Base-by-base conservation (phyloP, 2,797 vertebrate genomes). In the Enoplosus armatus region DNA sequence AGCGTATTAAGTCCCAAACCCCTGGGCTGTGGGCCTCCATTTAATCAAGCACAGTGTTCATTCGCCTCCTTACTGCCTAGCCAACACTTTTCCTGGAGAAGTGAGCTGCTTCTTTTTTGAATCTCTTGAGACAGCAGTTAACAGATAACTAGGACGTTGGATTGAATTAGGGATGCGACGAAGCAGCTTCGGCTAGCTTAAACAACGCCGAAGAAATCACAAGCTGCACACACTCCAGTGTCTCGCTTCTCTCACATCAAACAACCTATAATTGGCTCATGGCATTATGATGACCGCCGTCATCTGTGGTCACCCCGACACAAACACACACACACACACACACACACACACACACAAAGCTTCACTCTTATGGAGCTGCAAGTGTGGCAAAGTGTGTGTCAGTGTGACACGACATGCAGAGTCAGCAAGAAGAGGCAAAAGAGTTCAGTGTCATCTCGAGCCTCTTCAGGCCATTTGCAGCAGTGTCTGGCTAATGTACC, bases 371-470 rank as follows among this genome's bases (percentile, higher is more conserved):
- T 41, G 29, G 48, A 15, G 31, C 41, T 70, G n/a, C 48, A 27
- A 45, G 58, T 47, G 39, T 45, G 64, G 26, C 8, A 2, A n/a
- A n/a, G 37, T 29, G 55, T 63, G 80, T 60, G 82, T 68, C 73
- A 20, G 6, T 43, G 79, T 75, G 67, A 77, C 64, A 63, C 8
- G 26, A 71, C 50, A n/a, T 24, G 72, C 72, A 26, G 39, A 81
- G 58, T 91, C 84, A 87, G 87, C 84, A 75, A 27, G 68, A 67
- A 41, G 45, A 77, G 45, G 18, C 31, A 66, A 58, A 74, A 22
- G 0, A 2, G 55, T 59, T 47, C 22, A 48, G 43, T 70, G 70
- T 65, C 43, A 72, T 69, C 37, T 63, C 53, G 66, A 1, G 24
- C 72, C 59, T 75, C 43, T 66, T 74, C 15, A 27, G 75, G 77